phyloP scores from a whole-genome alignment of 2,888 invertebrate species.

The Standfussiana lucernea region DNA sequence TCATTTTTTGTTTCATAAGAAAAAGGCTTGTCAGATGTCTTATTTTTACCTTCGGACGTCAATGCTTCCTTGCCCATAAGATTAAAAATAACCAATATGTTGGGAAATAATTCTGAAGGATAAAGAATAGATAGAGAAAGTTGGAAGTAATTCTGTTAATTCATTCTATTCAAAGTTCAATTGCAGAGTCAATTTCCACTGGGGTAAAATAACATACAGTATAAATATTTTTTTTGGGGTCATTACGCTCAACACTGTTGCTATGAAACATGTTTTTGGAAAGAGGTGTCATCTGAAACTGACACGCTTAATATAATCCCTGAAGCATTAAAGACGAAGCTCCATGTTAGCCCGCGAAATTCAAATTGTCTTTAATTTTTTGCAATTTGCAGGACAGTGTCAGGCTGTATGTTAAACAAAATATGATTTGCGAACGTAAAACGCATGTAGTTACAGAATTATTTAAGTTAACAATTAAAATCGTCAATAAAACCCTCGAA shows the following conservation, averaged over 20 bases:
- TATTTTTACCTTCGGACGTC: constrained; percentile 18
- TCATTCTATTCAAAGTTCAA: constrained; percentile 7
- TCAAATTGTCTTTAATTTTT: too few relatives aligned
- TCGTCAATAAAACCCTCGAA: too few relatives aligned
- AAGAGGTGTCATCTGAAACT: not conserved
- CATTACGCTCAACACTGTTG: not conserved
- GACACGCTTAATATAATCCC: not conserved
- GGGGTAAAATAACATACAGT: not conserved
- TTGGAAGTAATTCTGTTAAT: not conserved
- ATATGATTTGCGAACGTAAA: too few relatives aligned
- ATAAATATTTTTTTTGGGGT: not conserved
- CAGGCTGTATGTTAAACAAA: too few relatives aligned
- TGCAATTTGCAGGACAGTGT: too few relatives aligned
- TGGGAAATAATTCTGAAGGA: not conserved
- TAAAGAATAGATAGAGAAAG: not conserved
- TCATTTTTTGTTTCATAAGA: constrained; percentile 12
- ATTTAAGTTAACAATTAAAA: too few relatives aligned
- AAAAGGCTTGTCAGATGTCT: constrained; percentile 27
- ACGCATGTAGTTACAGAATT: too few relatives aligned
- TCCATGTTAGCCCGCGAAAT: too few relatives aligned
- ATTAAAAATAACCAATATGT: not conserved
- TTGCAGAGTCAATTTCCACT: not conserved
- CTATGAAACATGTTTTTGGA: not conserved
- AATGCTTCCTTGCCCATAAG: constrained; percentile 2
- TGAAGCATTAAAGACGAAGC: not conserved